Base-by-base conservation (phyloP, 2,113 vertebrate genomes). In the Balaeniceps rex region DNA sequence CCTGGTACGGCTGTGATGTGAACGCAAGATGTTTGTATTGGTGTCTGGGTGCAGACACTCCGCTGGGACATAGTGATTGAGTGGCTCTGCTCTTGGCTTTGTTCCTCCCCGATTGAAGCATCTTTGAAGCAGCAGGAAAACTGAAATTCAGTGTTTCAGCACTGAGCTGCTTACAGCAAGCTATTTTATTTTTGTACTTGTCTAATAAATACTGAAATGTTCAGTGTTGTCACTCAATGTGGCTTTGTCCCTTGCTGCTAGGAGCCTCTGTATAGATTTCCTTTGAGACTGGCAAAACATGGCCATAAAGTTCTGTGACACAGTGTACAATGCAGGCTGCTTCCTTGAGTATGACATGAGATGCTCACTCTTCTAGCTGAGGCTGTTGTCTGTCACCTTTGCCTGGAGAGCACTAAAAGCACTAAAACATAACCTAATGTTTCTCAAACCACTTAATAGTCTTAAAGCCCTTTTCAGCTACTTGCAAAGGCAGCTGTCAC, bases 241-340 rank as follows among this genome's bases (percentile, higher is more conserved):
- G 46, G 44, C 90, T 94, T 93, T 96, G 93, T 94, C 87, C 46
- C 63, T 69, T 88, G 66, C 75, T 96, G 13, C 71, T 87, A 64
- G 57, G 66, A 94, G 31, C 88, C 38, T 89, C 63, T 90, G 34
- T 68, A 6, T 13, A n/a, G 57, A 52, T 87, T 94, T 93, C 74
- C 74, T 42, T 47, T 75, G 77, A 82, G 81, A 78, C 40, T 77
- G 78, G 17, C 0, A 0, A 92, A 93, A 85, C 10, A 23, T 17
- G 31, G 49, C 83, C 22, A 4, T 72, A 8, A 60, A 66, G 72
- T 65, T 61, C 49, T 69, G 54, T 52, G 79, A 69, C 69, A 52
- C 25, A 2, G 44, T 64, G 69, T 68, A 19, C 80, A 49, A 9
- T 46, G 75, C 65, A 40, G 75, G 38, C 57, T 46, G 46, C 70